phyloP scores from a whole-genome alignment of 2,888 invertebrate genomes.

The Tipula helvola region DNA sequence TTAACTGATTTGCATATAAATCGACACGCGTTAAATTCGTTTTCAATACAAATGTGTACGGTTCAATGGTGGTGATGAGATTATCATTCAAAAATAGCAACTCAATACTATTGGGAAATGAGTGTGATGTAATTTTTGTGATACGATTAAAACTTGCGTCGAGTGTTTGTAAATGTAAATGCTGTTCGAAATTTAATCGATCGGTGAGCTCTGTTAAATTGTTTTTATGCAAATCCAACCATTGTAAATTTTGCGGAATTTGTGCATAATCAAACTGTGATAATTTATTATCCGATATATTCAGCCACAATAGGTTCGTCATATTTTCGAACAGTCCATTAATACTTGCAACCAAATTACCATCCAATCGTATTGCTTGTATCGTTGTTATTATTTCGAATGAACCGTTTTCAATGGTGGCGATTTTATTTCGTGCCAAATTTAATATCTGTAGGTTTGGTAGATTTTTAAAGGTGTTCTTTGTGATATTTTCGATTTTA shows the following conservation, averaged over 20 bases:
- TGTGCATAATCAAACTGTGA: conserved; percentile 80
- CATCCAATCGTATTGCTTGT: conserved; percentile 76
- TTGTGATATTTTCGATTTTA: conserved; percentile 68
- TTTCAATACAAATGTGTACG: conserved; percentile 81
- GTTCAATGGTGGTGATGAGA: conserved; percentile 70
- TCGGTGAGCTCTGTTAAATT: conserved; percentile 66
- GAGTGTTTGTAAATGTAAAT: conserved; percentile 65
- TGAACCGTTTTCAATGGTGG: conserved; percentile 62
- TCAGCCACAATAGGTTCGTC: conserved; percentile 73
- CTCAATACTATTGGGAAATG: conserved; percentile 75
- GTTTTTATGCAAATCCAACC: conserved; percentile 85
- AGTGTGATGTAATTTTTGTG: conserved; percentile 57
- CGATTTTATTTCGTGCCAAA: conserved; percentile 73
- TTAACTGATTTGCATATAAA: conserved; percentile 84
- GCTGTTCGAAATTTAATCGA: conserved; percentile 53
- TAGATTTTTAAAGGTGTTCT: conserved; percentile 64
- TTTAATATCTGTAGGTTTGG: conserved; percentile 76
- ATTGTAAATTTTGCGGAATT: conserved; percentile 69
- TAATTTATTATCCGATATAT: conserved; percentile 82
- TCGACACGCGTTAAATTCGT: conserved; percentile 80
- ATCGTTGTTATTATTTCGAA: conserved; percentile 68
- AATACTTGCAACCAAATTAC: conserved; percentile 70
- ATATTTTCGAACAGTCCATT: conserved; percentile 74
- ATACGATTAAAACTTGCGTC: conserved; percentile 87
- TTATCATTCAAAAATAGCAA: conserved; percentile 81